Evolutionary conservation across 2,113 vertebrate genomes (phyloP), one percentile per base, ranked within the genome.

Genomic region (Mesocricetus auratus): DNA sequence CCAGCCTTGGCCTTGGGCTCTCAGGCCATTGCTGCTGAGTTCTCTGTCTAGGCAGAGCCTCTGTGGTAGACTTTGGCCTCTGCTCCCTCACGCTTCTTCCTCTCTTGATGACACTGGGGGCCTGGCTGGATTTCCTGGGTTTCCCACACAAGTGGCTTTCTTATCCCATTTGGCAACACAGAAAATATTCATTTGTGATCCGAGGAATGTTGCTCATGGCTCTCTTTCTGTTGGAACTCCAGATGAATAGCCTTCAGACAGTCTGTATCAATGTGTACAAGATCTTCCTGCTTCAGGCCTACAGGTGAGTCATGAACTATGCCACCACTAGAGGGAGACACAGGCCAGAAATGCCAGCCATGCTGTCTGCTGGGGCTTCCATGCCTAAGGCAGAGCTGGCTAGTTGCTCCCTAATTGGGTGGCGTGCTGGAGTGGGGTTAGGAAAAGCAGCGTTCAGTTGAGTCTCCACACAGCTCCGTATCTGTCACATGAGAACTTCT

Each of bases 221-320:
- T 33, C 1, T n/a, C n/a, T 53, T 10, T 50, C 36, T 5, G 0
- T 58, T 16, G 31, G 12, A 26, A 7, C 89, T 97, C 64, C 98
- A 99, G 99, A 98, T 99, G 92, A 99, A 99, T 95, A 99, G 98
- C 73, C 91, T 99, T 39, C 98, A 96, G 95, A 99, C 98, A 0
- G 99, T 99, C 53, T 98, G 98, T 94, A 98, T 98, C 79, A 99
- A 99, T 93, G 39, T 99, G 92, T 99, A 99, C 98, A 99, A 99
- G 98, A 98, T 99, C 93, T 98, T 99, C 96, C 98, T 99, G 83
- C 99, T 99, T 90, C 99, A 99, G 87, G 99, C 99, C 3, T 99
- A 98, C 98, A 99, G 99, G 99, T 99, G 60, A 71, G 42, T 94
- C 64, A 36, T 90, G 17, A 58, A 15, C 68, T 17, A 22, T 6